These are phyloP conservation scores for Sarcophilus harrisii DNA, from an alignment of 2,797 vertebrate genomes.

Conservation along the genomic window DNA sequence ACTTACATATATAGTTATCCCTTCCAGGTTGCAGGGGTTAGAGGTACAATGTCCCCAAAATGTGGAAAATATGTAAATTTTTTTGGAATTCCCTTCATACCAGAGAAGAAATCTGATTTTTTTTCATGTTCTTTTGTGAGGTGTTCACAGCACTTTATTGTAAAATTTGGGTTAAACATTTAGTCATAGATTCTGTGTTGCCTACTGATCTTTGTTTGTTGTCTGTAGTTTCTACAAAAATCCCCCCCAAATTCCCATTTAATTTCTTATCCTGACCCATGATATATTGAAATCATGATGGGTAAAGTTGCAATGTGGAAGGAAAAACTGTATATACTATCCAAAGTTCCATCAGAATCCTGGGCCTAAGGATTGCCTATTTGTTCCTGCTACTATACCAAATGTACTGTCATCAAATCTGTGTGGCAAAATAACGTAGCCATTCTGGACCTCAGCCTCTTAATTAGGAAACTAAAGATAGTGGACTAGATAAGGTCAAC, in stretches of 20 bases:
- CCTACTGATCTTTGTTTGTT: background rate
- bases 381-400: background rate
- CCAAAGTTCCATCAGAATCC: background rate
- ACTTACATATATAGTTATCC: background rate
- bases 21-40: background rate
- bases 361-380: background rate
- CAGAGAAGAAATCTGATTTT: background rate
- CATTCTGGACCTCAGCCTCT: background rate
- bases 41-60: background rate
- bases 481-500: background rate
- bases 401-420: background rate
- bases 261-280: background rate
- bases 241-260: background rate
- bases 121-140: background rate
- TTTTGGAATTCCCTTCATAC: background rate
- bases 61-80: background rate
- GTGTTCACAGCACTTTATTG: background rate
- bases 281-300: background rate
- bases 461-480: background rate
- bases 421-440: background rate
- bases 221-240: background rate
- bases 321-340: background rate
- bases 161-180: background rate
- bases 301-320: background rate
- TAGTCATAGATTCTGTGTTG: background rate